These are phyloP conservation scores for Semaprochilodus insignis DNA, from an alignment of 2,797 vertebrate genomes.

Conservation along the genomic window DNA sequence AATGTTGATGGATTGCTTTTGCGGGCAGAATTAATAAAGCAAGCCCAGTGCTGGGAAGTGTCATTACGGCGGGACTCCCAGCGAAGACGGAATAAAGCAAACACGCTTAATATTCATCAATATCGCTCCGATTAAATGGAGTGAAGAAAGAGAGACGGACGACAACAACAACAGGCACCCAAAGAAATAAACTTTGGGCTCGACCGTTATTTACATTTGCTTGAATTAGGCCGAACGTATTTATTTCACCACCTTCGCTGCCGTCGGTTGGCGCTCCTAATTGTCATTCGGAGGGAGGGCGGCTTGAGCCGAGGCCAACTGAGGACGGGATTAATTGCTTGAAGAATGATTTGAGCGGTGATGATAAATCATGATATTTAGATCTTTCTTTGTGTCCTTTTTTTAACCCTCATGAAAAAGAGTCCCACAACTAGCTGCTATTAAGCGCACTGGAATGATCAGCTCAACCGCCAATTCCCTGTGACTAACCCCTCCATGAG, in stretches of 20 bases:
- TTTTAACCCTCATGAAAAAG: background rate
- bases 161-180: conserved; percentile 52
- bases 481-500: too few species aligned
- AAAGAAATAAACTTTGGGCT: conserved; percentile 44
- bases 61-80: conserved; percentile 70
- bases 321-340: conserved; percentile 70
- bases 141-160: conserved; percentile 58
- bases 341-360: conserved; percentile 59
- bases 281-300: conserved; percentile 66
- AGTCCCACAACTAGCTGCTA: conserved; percentile 21
- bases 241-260: conserved; percentile 72
- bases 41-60: conserved; percentile 68
- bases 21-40: conserved; percentile 76
- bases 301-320: conserved; percentile 63
- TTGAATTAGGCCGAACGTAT: conserved; percentile 73
- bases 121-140: conserved; percentile 70
- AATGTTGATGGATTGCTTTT: conserved; percentile 76
- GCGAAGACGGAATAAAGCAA: conserved; percentile 62
- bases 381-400: conserved; percentile 15
- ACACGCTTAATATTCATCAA: conserved; percentile 81
- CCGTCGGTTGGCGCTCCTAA: conserved; percentile 65
- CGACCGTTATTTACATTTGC: conserved; percentile 74
- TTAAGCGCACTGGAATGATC: background rate
- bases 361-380: conserved; percentile 67
- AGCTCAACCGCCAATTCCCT: too few species aligned